Conservation (phyloP, 1,140 invertebrate species). For the Acromyrmex charruanus region DNA sequence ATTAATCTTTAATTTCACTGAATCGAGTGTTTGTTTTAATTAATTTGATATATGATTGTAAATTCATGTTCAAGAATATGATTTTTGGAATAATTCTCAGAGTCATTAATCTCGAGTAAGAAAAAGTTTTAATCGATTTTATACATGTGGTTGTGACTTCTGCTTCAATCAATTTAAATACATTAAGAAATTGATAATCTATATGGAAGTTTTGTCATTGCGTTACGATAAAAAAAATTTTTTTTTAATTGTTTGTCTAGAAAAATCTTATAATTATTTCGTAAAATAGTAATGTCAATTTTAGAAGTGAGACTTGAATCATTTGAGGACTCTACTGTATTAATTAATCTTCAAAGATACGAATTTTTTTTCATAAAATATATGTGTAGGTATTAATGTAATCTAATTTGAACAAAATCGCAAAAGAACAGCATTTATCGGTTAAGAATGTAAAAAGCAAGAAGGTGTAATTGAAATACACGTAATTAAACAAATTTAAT, state of each 20-base stretch:
- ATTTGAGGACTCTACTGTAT: not conserved
- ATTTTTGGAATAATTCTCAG: not conserved
- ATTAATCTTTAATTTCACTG: not conserved
- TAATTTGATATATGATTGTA: not conserved
- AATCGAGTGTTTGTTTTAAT: not conserved
- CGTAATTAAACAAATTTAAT: constrained; percentile 30
- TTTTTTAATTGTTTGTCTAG: not conserved
- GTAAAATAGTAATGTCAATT: not conserved
- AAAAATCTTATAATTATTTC: constrained; percentile 16
- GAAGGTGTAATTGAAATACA: not conserved
- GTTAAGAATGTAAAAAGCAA: not conserved
- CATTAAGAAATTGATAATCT: constrained; percentile 18
- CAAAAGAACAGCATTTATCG: not conserved
- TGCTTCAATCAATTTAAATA: constrained; percentile 47
- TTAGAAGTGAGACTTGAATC: not conserved
- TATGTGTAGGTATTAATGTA: not conserved
- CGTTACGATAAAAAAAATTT: not conserved
- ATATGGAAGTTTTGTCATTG: constrained; percentile 10
- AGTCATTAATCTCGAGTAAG: not conserved
- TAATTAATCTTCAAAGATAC: not conserved
- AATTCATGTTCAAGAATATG: not conserved
- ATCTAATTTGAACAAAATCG: not conserved
- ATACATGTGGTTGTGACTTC: constrained; percentile 48
- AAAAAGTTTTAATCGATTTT: constrained; percentile 67
- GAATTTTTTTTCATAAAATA: not conserved